A percentile compares a stretch with the other conserved stretches of the same genome.
phyloP scores from a whole-genome alignment of 2,113 vertebrate genomes.

The Mastomys natalensis region DNA sequence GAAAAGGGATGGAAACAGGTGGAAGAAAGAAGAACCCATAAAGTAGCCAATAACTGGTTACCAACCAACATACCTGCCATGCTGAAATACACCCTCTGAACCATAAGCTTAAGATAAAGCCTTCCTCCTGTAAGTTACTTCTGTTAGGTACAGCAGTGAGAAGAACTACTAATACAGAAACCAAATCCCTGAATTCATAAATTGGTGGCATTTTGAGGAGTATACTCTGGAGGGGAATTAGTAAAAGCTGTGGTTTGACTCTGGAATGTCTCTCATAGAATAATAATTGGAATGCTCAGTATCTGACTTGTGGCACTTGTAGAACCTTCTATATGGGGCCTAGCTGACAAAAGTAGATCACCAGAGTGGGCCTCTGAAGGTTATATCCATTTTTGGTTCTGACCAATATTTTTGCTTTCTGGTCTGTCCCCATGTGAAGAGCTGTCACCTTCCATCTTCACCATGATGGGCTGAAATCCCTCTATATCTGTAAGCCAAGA shows the following conservation, averaged over 20 bases:
- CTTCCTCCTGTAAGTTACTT: background rate
- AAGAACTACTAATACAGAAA: background rate
- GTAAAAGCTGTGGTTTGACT: background rate
- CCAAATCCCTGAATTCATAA: background rate
- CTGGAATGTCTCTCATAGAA: background rate
- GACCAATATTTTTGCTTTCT: background rate
- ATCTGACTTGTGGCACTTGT: background rate
- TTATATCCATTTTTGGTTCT: background rate
- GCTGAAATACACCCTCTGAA: background rate
- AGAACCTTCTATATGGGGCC: background rate
- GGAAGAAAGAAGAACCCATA: too few species aligned
- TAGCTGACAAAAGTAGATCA: background rate
- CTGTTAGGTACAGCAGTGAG: background rate
- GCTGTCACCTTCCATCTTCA: background rate
- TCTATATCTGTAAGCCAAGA: background rate
- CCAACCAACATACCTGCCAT: background rate
- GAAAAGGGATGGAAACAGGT: too few species aligned
- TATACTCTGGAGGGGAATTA: background rate
- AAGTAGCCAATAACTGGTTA: too few species aligned
- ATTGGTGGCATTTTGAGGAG: background rate
- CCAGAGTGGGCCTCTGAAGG: background rate
- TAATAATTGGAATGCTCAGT: background rate
- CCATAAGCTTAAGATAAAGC: background rate
- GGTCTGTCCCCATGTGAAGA: background rate
- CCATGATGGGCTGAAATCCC: background rate